Evolutionary conservation across 2,888 invertebrate genomes (phyloP).

Genomic region (Scaptomyza cyrtandrae): DNA sequence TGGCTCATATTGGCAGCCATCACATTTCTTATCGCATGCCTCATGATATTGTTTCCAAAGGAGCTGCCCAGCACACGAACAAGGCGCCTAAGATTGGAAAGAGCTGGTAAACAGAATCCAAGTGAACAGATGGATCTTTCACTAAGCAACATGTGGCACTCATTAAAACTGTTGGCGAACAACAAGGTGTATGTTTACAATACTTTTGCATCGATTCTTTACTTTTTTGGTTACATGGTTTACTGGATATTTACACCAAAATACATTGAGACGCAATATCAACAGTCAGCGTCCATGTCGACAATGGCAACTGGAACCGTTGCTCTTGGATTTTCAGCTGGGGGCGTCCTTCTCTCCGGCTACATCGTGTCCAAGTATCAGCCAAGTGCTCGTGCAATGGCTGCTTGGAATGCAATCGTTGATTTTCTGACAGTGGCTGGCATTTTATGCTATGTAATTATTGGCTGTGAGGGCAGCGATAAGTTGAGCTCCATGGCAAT

Average conservation of each 20-base stretch:
- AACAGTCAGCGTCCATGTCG: constrained; percentile 88
- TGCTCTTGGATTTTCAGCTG: constrained; percentile 88
- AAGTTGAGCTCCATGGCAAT: constrained; percentile 42
- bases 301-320: constrained; percentile 90
- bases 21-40: constrained; percentile 86
- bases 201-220: constrained; percentile 89
- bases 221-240: constrained; percentile 89
- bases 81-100: constrained; percentile 82
- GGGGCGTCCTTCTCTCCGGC: constrained; percentile 88
- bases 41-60: constrained; percentile 89
- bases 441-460: constrained; percentile 87
- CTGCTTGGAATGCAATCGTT: constrained; percentile 88
- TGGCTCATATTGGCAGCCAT: constrained; percentile 87
- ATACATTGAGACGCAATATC: constrained; percentile 92
- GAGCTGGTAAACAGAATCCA: constrained; percentile 41
- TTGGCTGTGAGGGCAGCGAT: constrained; percentile 88
- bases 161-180: constrained; percentile 87
- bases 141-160: constrained; percentile 86
- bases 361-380: constrained; percentile 87
- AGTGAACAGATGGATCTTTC: constrained; percentile 71
- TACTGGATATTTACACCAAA: constrained; percentile 93
- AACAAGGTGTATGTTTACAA: constrained; percentile 89
- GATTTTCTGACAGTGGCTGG: constrained; percentile 87
- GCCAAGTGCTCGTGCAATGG: constrained; percentile 87
- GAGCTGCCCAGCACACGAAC: constrained; percentile 88